Evolutionary conservation across 2,888 invertebrate genomes (phyloP), one percentile per base, ranked within the genome.

Genomic region (Tetramorium bicarinatum): DNA sequence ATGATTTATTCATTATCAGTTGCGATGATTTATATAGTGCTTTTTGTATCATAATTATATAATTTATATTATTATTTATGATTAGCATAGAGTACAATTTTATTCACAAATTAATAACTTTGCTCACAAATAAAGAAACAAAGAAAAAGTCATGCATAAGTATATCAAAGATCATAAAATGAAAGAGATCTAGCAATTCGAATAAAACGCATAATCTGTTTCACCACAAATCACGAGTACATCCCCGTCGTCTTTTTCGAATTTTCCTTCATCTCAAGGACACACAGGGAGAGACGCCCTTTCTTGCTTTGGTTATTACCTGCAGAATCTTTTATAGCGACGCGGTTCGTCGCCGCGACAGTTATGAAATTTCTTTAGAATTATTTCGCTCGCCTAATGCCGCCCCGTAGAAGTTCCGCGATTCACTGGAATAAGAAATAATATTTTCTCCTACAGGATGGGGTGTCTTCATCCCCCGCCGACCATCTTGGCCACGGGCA

Each of bases 341-440:
- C 84, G 82, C 83, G 85, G 85, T n/a, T 56, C 77, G 81, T 85
- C 82, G 86, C 83, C 81, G 80, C 91, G 94, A 94, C 94, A 94
- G 94, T 94, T 94, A 94, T 94, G 94, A 94, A 94, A 94, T 93
- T 94, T 93, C 93, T 93, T 93, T 90, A 93, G 90, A 94, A 94
- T 94, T 94, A 94, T 94, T 93, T 93, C 93, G 87, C 91, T 89
- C 91, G 87, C 89, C 92, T 90, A 90, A 91, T 90, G 92, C 90
- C 89, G 81, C 76, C 84, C 81, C 69, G 76, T 38, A 71, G 84
- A 47, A 86, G 84, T 90, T 91, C 88, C 88, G 83, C 77, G 62
- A 76, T 87, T 91, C 87, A 87, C 86, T 84, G 87, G 92, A 91
- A 93, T 93, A 91, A 92, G 92, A 91, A 94, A 94, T 94, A 92